phyloP scores from a whole-genome alignment of 2,888 invertebrate species.

The Lycia hirtaria region DNA sequence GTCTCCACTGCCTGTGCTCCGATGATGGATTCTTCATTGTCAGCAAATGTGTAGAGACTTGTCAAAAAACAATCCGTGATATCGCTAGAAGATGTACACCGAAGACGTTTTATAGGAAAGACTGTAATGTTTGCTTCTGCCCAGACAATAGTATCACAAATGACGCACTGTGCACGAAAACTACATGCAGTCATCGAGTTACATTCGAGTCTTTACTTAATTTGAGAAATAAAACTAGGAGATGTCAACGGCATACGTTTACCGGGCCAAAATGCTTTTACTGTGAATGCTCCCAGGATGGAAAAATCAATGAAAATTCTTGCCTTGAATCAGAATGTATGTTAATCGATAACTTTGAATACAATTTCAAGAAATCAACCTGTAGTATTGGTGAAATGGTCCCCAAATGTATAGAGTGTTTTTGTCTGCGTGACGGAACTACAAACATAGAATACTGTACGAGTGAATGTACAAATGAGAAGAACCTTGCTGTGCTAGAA shows the following conservation, averaged over 20 bases:
- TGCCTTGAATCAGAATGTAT: conserved; percentile 69
- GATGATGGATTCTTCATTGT: conserved; percentile 62
- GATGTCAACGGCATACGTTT: conserved; percentile 62
- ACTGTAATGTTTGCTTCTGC: conserved; percentile 70
- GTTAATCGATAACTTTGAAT: conserved; percentile 48
- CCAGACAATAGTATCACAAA: conserved; percentile 58
- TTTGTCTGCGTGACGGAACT: conserved; percentile 60
- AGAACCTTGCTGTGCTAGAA: conserved; percentile 65
- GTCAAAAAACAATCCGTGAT: conserved; percentile 45
- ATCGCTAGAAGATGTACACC: conserved; percentile 58
- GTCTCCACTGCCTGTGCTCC: conserved; percentile 71
- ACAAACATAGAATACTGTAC: conserved; percentile 64
- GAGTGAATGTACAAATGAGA: conserved; percentile 60
- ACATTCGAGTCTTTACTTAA: conserved; percentile 40
- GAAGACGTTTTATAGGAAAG: conserved; percentile 60
- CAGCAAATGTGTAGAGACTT: conserved; percentile 68
- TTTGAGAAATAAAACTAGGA: conserved; percentile 45
- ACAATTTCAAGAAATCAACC: conserved; percentile 45
- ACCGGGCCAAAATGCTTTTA: conserved; percentile 66
- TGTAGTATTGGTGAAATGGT: conserved; percentile 70
- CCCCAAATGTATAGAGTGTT: conserved; percentile 69
- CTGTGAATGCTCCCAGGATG: conserved; percentile 65
- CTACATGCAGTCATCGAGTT: conserved; percentile 46
- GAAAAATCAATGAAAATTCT: conserved; percentile 57
- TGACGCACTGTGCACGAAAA: conserved; percentile 56